Percentiles rank a stretch among this genome's conserved stretches.
Evolutionary conservation across 2,888 invertebrate genomes (phyloP).

Genomic region (Scrobipalpa costella): DNA sequence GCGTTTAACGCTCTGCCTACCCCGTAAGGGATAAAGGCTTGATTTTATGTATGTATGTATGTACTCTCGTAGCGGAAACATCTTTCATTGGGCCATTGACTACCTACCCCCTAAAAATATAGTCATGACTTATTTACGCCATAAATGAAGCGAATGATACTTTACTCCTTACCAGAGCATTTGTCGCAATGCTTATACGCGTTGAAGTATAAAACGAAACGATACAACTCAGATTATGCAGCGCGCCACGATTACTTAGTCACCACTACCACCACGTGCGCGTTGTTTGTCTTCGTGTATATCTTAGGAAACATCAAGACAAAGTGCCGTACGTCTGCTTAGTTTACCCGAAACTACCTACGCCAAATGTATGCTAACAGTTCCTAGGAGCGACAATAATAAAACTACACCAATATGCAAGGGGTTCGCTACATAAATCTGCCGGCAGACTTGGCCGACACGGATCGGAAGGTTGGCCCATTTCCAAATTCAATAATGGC

Average conservation of each 20-base stretch:
- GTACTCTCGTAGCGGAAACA: no score
- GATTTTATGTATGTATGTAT: no score
- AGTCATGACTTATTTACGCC: no score
- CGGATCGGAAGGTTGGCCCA: conserved; percentile 57
- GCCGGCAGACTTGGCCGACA: conserved; percentile 65
- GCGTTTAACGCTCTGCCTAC: no score
- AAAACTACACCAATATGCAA: conserved; percentile 29
- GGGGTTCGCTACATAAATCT: conserved; percentile 59
- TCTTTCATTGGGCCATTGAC: no score
- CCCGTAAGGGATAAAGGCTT: no score
- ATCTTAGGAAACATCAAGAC: conserved; percentile 18
- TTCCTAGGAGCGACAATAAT: conserved; percentile 22
- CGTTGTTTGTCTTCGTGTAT: not conserved
- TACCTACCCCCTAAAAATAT: no score
- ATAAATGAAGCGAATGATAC: no score
- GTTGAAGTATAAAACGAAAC: not conserved
- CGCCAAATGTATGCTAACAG: conserved; percentile 20
- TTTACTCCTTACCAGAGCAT: no score
- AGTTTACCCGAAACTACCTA: conserved; percentile 18
- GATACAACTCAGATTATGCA: conserved; percentile 1
- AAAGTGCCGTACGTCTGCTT: conserved; percentile 17
- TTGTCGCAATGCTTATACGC: no score
- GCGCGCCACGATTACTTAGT: not conserved
- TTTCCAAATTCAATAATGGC: conserved; percentile 70
- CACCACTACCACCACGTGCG: not conserved